Conservation (phyloP, 1,140 invertebrate species). For the Bombus fervidus region DNA sequence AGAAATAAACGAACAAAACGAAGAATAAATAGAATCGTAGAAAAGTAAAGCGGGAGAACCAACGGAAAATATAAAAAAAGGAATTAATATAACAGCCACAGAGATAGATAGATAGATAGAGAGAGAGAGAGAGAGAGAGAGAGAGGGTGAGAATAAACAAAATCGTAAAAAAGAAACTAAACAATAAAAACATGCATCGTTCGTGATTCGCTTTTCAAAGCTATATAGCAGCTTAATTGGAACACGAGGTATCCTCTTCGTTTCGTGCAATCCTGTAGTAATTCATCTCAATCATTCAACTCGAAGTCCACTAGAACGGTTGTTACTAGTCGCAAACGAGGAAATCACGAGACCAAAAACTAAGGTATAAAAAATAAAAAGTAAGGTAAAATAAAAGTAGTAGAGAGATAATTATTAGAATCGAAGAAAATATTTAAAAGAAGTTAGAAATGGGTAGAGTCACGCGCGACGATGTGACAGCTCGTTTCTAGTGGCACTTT, state of each 20-base stretch:
- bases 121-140: not conserved
- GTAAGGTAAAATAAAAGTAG: not conserved
- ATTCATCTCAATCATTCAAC: not conserved
- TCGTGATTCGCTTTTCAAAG: conserved; percentile 9
- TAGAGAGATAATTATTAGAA: not conserved
- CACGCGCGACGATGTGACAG: not conserved
- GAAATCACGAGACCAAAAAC: not conserved
- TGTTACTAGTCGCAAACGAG: not conserved
- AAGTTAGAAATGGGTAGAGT: not conserved
- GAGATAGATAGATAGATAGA: too few relatives aligned
- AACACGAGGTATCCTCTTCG: conserved; percentile 10
- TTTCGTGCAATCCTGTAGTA: conserved; percentile 7
- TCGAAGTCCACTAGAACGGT: conserved; percentile 33
- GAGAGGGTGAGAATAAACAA: not conserved
- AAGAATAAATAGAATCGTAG: not conserved
- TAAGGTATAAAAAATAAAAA: not conserved
- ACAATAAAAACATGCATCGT: not conserved
- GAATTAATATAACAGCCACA: not conserved
- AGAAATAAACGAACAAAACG: conserved; percentile 2
- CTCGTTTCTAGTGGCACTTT: conserved; percentile 36
- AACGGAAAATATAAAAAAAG: not conserved
- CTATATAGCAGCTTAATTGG: conserved; percentile 28
- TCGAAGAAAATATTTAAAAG: too few relatives aligned
- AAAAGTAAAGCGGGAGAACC: not conserved
- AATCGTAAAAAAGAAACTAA: not conserved